These are phyloP conservation scores for Nomia melanderi DNA, from an alignment of 1,140 invertebrate genomes.

Conservation along the genomic window DNA sequence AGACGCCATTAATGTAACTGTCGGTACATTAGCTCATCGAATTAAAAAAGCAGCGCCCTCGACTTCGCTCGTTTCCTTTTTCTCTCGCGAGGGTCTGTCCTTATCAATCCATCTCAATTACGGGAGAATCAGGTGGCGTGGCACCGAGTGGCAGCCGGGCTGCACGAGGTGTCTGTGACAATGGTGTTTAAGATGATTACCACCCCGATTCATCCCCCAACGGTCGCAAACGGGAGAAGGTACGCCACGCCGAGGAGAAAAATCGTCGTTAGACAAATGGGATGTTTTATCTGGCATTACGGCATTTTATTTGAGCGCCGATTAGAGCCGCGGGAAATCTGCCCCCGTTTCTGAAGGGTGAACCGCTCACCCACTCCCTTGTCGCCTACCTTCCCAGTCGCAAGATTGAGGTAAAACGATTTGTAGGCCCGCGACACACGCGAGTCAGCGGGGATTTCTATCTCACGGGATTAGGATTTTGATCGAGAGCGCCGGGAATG, in stretches of 20 bases:
- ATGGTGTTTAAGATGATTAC: slow-evolving; percentile 79
- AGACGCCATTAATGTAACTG: slow-evolving; percentile 44
- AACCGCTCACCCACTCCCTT: slow-evolving; percentile 22
- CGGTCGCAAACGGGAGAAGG: slow-evolving; percentile 20
- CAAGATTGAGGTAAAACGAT: slow-evolving; percentile 78
- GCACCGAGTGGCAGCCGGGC: slow-evolving; percentile 30
- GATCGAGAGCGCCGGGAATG: slow-evolving; percentile 25
- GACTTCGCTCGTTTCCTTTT: slow-evolving; percentile 2
- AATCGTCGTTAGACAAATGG: slow-evolving; percentile 80
- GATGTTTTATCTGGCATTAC: slow-evolving; percentile 79
- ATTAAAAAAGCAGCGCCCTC: slow-evolving; percentile 52
- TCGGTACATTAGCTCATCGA: slow-evolving; percentile 49
- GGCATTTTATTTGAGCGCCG: slow-evolving; percentile 78
- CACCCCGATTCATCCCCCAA: slow-evolving; percentile 63
- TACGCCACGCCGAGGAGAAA: slow-evolving; percentile 65
- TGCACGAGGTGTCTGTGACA: slow-evolving; percentile 67
- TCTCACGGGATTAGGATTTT: slow-evolving; percentile 13
- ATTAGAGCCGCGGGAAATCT: slow-evolving; percentile 66
- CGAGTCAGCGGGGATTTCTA: slow-evolving; percentile 65
- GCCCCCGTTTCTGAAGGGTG: slow-evolving; percentile 53
- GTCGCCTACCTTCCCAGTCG: too few relatives aligned
- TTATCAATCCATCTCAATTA: slow-evolving; percentile 76
- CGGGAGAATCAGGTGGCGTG: slow-evolving; percentile 74
- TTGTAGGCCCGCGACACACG: slow-evolving; percentile 67
- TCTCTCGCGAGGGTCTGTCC: slow-evolving; percentile 29